phyloP scores from a whole-genome alignment of 2,888 invertebrate genomes.

The Galerucella pusilla region DNA sequence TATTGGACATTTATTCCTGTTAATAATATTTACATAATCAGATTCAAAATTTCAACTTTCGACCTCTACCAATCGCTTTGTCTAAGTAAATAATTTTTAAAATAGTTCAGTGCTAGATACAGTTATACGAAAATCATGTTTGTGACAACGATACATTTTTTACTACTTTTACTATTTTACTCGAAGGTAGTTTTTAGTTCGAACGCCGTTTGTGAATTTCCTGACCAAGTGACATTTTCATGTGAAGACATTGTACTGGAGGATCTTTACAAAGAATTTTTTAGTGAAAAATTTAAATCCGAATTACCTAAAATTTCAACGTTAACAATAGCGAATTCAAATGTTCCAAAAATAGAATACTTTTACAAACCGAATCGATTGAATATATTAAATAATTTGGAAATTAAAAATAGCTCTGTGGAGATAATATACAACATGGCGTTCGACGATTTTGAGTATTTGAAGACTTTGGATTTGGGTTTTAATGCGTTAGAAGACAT shows the following conservation, averaged over 20 bases:
- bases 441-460: slow-evolving; percentile 12
- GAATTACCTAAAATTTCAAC: neutral
- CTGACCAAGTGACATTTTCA: neutral
- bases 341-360: slow-evolving; percentile 10
- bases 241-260: slow-evolving; percentile 14
- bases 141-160: neutral
- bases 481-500: slow-evolving; percentile 12
- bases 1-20: too few species aligned
- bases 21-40: too few species aligned
- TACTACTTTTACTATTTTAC: neutral
- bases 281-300: slow-evolving; percentile 9
- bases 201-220: neutral
- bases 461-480: slow-evolving; percentile 19
- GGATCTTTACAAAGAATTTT: slow-evolving; percentile 23
- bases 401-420: slow-evolving; percentile 14
- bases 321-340: slow-evolving; percentile 13
- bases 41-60: too few species aligned
- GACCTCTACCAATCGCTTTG: too few species aligned
- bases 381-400: neutral
- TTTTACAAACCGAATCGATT: slow-evolving; percentile 17
- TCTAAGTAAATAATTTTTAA: too few species aligned
- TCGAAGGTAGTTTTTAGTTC: neutral
- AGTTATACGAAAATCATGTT: neutral
- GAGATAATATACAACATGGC: neutral
- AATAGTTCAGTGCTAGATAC: too few species aligned